A percentile compares a stretch with the other conserved stretches of the same genome.
phyloP scores from a whole-genome alignment of 2,113 vertebrate genomes.

The Hemiscyllium ocellatum region DNA sequence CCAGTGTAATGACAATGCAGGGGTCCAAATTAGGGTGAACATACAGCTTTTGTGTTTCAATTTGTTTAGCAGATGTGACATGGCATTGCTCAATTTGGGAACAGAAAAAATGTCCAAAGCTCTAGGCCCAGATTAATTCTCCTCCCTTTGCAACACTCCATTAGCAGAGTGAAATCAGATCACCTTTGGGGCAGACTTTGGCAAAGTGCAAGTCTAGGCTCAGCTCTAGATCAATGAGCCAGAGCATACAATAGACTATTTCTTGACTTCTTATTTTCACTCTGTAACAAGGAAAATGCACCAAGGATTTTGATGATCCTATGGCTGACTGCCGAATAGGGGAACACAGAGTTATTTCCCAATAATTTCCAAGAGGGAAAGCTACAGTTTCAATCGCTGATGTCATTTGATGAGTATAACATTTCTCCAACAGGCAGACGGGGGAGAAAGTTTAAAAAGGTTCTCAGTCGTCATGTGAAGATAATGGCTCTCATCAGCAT shows the following conservation, averaged over 20 bases:
- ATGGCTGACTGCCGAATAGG: not conserved
- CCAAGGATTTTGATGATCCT: not conserved
- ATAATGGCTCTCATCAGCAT: not conserved
- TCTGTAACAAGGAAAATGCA: not conserved
- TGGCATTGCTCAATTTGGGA: not conserved
- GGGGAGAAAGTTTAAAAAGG: not conserved
- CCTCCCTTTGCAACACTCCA: not conserved
- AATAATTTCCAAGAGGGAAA: not conserved
- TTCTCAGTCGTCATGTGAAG: not conserved
- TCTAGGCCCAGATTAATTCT: too few relatives aligned
- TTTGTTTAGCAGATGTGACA: slow-evolving; percentile 1
- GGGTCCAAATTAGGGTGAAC: not conserved
- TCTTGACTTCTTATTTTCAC: not conserved
- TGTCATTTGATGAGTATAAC: slow-evolving; percentile 13
- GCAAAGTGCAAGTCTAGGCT: not conserved
- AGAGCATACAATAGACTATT: not conserved
- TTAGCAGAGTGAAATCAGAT: slow-evolving; percentile 8
- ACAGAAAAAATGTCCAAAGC: not conserved
- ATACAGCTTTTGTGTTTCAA: not conserved
- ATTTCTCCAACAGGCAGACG: not conserved
- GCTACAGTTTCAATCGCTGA: not conserved
- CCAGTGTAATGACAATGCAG: not conserved
- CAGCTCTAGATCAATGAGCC: not conserved
- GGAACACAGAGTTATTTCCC: not conserved
- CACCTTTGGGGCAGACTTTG: not conserved